Base-by-base conservation (phyloP, 2,797 vertebrate species). In the Silurus aristotelis region DNA sequence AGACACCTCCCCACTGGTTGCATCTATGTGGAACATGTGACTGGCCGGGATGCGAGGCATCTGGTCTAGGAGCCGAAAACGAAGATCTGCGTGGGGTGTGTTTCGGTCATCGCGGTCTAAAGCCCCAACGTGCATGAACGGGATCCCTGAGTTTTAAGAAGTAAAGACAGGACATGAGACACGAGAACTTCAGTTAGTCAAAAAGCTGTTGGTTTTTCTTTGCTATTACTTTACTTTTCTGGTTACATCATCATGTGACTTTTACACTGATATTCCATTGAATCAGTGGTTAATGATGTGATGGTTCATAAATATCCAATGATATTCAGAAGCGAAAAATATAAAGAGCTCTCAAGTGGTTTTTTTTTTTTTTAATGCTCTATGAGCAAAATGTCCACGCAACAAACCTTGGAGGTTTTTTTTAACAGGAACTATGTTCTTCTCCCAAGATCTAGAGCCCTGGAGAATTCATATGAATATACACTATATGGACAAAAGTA, bases 91-190 rank as follows among this genome's bases (percentile, higher is more conserved):
- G 17, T 97, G 96, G 88, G 92, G 85, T 6, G 95, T 95, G 88
- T 93, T 94, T 58, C 94, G 92, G 76, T 96, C 94, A 20, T 96
- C 94, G 0, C 85, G 91, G 86, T 94, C 97, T 25, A 92, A 91
- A 4, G 95, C 94, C 70, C 92, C 92, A 82, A 96, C 94, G 89
- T 94, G 95, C 94, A 96, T 93, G 90, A 96, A 97, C 5, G 96
- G 92, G 73, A 94, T 91, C n/a, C 93, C 94, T 95, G 86, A 43
- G 31, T 72, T 86, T 80, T 15, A 22, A 72, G 68, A 82, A 83
- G 22, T n/a, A 89, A 48, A 75, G 75, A 85, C 76, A 83, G 25
- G 14, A 68, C 14, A 58, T 4, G 61, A 82, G 25, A 72, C 14
- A 19, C 20, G 25, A 5, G 38, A 60, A 14, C 31, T 68, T 79